A percentile compares a stretch with the other conserved stretches of the same genome.
Evolutionary conservation across 2,797 vertebrate species (phyloP).

Genomic region (Sebastes vulpes): DNA sequence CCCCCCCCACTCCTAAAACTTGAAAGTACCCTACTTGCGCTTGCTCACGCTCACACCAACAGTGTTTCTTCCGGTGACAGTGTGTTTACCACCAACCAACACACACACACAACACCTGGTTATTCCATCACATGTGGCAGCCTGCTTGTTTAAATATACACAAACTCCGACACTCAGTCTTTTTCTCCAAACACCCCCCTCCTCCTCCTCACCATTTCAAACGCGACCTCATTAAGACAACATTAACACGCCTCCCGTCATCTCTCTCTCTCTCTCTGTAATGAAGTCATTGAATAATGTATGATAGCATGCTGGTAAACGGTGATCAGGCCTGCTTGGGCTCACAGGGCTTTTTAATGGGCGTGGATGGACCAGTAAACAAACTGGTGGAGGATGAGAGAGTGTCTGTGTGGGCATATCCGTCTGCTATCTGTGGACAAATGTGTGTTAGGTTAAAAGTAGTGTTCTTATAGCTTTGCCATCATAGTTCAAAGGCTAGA

Average conservation of each 20-base stretch:
- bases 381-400: conserved; percentile 50
- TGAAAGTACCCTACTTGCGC: conserved; percentile 31
- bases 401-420: not conserved
- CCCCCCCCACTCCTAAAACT: not conserved
- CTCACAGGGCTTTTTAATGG: conserved; percentile 71
- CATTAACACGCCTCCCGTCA: conserved; percentile 74
- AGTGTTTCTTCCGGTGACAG: conserved; percentile 54
- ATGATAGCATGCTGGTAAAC: conserved; percentile 75
- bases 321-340: conserved; percentile 54
- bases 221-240: conserved; percentile 82
- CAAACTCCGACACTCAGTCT: conserved; percentile 20
- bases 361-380: conserved; percentile 74
- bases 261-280: conserved; percentile 48
- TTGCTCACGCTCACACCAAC: conserved; percentile 28
- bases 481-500: not conserved
- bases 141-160: conserved; percentile 28
- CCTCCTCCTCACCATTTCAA: conserved; percentile 49
- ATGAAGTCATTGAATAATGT: conserved; percentile 79
- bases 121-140: conserved; percentile 44
- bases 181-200: conserved; percentile 19
- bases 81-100: conserved; percentile 58
- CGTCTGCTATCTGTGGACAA: not conserved
- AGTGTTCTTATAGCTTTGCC: not conserved
- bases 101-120: conserved; percentile 36
- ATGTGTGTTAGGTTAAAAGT: not conserved